Base-by-base conservation (phyloP, 2,113 vertebrate species). In the Himantopus leucocephalus region DNA sequence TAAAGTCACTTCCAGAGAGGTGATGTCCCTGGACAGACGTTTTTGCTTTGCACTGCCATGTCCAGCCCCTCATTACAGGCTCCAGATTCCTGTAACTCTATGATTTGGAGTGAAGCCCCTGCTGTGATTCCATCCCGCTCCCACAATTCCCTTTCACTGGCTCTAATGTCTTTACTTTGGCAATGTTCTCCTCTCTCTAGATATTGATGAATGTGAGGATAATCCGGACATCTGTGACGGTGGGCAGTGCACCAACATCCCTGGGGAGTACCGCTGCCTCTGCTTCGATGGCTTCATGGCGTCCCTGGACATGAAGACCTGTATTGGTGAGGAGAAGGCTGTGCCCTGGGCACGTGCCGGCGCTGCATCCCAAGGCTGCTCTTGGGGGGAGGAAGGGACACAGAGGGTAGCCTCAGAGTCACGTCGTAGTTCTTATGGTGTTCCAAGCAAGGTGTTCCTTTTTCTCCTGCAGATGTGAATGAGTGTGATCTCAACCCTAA, bases 401-500 rank as follows among this genome's bases (percentile, higher is more conserved):
- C 26, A 14, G 37, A n/a, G 10, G 10, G 20, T 24, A 55, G 62
- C 19, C 48, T 48, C 29, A 30, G 39, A 19, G 56, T 32, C 45
- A 2, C 2, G 0, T 26, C 16, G 2, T 4, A 10, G 8, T 56
- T 76, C 24, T 26, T 2, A 12, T 53, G 53, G 20, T 86, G 80
- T 32, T 32, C 74, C 62, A 55, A 1, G 12, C 32, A 32, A 60
- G 5, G 37, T 37, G 37, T 37, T 23, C 9, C 37, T 37, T 74
- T 85, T 87, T 72, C 81, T 83, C 67, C 58, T 47, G 59, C 97
- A 99, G 99, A 99, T 86, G 98, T 99, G 88, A 99, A 99, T 2
- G 99, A 99, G 89, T 99, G 99, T 48, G 99, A 99, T 90, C 97
- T 99, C 92, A 99, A 99, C 97, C 99, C 99, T 48, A 99, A 99